A percentile compares a stretch with the other conserved stretches of the same genome.
Conservation (phyloP, 2,113 vertebrate species). For the Asarcornis scutulata region DNA sequence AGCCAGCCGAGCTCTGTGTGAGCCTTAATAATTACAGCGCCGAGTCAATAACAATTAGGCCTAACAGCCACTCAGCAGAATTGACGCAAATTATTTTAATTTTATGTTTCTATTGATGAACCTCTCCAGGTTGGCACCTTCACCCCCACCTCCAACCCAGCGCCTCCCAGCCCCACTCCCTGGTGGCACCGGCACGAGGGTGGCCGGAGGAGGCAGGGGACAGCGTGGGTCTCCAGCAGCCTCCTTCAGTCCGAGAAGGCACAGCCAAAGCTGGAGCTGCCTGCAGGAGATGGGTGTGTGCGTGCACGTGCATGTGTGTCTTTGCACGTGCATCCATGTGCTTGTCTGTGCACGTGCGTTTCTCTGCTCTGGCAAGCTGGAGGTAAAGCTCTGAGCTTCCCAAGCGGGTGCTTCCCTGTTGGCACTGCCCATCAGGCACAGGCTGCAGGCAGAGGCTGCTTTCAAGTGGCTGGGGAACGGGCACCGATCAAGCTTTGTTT, state of each 20-base stretch:
- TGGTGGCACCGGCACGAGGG: background rate
- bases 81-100: constrained; percentile 78
- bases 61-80: constrained; percentile 77
- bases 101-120: constrained; percentile 73
- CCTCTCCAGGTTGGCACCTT: constrained; percentile 60
- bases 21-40: constrained; percentile 64
- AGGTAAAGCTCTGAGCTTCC: background rate
- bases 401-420: background rate
- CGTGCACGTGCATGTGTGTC: background rate
- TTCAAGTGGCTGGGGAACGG: background rate
- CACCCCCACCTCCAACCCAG: background rate
- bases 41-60: constrained; percentile 74
- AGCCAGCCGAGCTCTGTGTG: background rate
- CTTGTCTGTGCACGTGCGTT: background rate
- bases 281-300: background rate
- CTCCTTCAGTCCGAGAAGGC: background rate
- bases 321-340: too few relatives aligned
- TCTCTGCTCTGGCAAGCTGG: too few relatives aligned
- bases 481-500: background rate
- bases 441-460: background rate
- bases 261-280: background rate
- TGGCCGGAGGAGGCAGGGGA: background rate
- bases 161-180: background rate
- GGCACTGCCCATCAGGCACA: background rate
- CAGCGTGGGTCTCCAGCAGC: fast-evolving